Base-by-base conservation (phyloP, 2,888 invertebrate species). In the Pomacea canaliculata region DNA sequence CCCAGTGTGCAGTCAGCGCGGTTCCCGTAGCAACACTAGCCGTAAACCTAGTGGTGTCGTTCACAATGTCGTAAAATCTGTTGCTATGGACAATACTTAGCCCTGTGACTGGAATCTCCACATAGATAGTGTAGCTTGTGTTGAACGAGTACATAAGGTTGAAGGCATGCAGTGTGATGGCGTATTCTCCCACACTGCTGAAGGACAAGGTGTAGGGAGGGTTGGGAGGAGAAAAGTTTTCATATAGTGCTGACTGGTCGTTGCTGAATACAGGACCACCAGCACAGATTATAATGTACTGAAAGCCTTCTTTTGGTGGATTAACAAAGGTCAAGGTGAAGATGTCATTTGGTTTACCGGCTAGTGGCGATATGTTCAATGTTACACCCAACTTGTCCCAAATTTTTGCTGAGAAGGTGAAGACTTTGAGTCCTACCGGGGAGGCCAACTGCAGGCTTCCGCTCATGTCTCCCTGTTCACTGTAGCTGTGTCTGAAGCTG, bases 301-400 rank as follows among this genome's bases (percentile, higher is more conserved):
- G 65, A 27, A 72, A 72, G 18, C 48, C 63, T 23, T 23, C 56
- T 5, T 1, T 7, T 8, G 72, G 66, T 8, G 51, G 51, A 51
- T 56, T 63, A 19, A 18, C 27, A 37, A 72, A 66, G 3, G 66
- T 63, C 56, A 66, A 7, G 66, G 37, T 56, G 12, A 65, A 56
- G 4, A 16, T 13, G 1, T 72, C 56, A 1, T 51, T 63, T 18
- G 66, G 49, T 19, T 66, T 18, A 19, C 27, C 37, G 7, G 18
- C 13, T 0, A 12, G 7, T 13, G 56, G 16, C n/a, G 48, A 63
- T 7, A 66, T 46, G 7, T 0, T 23, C 56, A 72, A 8, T 3
- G 8, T 19, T 8, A 72, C 65, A 23, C 27, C 3, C 66, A 72
- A n/a, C 18, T 37, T 9, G 1, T 72, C 56, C 72, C 72, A 72